Percentiles rank a stretch among this genome's conserved stretches.
These are phyloP conservation scores for Hirtodrosophila trivittata DNA, from an alignment of 2,888 invertebrate species.

Conservation along the genomic window DNA sequence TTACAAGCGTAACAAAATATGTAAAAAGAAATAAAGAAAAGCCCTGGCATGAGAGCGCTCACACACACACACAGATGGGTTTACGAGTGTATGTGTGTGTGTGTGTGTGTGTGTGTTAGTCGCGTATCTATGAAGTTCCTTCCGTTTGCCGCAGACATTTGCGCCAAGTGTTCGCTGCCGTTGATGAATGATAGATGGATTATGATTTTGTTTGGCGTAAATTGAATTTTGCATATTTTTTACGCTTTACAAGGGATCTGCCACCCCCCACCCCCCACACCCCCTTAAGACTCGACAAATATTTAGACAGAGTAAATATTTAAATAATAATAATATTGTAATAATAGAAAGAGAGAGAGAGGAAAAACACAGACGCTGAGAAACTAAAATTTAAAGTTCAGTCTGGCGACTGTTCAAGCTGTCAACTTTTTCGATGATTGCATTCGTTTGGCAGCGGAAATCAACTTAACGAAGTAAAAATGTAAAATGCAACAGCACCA, in stretches of 20 bases:
- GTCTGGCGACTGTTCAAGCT: conserved; percentile 44
- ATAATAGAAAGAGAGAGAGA: not conserved
- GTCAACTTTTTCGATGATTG: conserved; percentile 61
- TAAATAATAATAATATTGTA: conserved; percentile 8
- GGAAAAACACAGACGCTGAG: conserved; percentile 3
- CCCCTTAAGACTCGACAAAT: conserved; percentile 37
- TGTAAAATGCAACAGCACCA: conserved; percentile 62
- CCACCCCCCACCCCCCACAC: not conserved
- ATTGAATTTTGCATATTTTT: conserved; percentile 76
- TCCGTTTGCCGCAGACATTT: conserved; percentile 72
- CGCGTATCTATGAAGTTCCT: conserved; percentile 78
- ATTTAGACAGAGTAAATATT: conserved; percentile 56
- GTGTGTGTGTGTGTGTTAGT: conserved; percentile 36
- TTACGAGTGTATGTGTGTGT: conserved; percentile 28
- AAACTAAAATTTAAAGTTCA: conserved; percentile 45
- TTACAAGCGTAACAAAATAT: conserved; percentile 79
- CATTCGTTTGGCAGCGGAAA: conserved; percentile 72
- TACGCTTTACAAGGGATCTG: conserved; percentile 39
- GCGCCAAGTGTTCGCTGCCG: conserved; percentile 58
- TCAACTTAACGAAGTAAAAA: conserved; percentile 75
- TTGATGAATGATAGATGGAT: conserved; percentile 79
- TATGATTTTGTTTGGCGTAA: conserved; percentile 81
- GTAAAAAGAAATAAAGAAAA: conserved; percentile 77
- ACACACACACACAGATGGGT: conserved; percentile 22
- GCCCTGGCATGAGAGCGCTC: conserved; percentile 51